Evolutionary conservation across 2,888 invertebrate species (phyloP).

Genomic region (Andrena hattorfiana): DNA sequence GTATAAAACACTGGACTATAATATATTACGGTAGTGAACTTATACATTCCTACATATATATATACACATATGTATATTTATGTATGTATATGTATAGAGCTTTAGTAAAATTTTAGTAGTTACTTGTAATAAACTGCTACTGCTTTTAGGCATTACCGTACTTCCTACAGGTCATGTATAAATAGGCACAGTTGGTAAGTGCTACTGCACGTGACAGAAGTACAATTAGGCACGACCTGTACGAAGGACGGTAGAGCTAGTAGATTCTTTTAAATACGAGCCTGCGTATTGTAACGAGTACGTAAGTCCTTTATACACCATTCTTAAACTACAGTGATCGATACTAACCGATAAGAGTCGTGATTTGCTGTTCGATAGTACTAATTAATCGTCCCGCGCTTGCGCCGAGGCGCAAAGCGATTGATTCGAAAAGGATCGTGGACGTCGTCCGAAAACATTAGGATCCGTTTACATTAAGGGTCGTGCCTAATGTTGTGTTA

Average conservation of each 20-base stretch:
- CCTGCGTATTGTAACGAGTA: slow-evolving; percentile 63
- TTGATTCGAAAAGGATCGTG: slow-evolving; percentile 3
- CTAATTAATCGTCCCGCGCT: not conserved
- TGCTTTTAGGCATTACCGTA: slow-evolving; percentile 76
- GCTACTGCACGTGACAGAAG: slow-evolving; percentile 62
- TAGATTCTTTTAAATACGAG: slow-evolving; percentile 68
- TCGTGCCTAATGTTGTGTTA: slow-evolving; percentile 69
- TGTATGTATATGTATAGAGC: slow-evolving; percentile 42
- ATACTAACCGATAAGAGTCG: slow-evolving; percentile 11
- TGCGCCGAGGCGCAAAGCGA: slow-evolving; percentile 15
- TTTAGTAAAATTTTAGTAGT: slow-evolving; percentile 59
- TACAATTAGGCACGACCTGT: slow-evolving; percentile 75
- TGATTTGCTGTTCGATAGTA: slow-evolving; percentile 8
- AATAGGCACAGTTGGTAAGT: slow-evolving; percentile 73
- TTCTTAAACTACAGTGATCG: slow-evolving; percentile 32
- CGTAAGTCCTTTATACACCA: slow-evolving; percentile 61
- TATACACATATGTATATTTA: slow-evolving; percentile 20
- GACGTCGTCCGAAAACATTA: slow-evolving; percentile 14
- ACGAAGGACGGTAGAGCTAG: slow-evolving; percentile 75
- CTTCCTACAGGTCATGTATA: slow-evolving; percentile 75
- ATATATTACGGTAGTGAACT: slow-evolving; percentile 44
- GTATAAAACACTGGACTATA: slow-evolving; percentile 74
- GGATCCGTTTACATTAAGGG: slow-evolving; percentile 51
- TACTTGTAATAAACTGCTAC: slow-evolving; percentile 67
- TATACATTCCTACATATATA: slow-evolving; percentile 26